Evolutionary conservation across 2,797 vertebrate genomes (phyloP), one percentile per base, ranked within the genome.

Genomic region (Periparus ater): DNA sequence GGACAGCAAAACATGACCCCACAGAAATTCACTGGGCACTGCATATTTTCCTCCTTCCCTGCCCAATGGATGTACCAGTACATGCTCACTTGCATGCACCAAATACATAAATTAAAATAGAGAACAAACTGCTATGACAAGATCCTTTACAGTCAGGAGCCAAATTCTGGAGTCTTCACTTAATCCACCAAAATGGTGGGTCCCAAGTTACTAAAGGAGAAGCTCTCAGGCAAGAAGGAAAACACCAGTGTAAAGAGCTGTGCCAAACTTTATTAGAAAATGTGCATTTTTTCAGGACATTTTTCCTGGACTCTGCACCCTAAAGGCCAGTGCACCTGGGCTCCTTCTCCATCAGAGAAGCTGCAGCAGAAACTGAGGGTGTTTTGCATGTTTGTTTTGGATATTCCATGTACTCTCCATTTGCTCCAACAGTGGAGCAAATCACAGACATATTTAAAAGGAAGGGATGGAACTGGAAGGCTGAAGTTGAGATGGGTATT

Each of bases 361-460:
- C 53, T 83, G 60, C 68, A 89, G 82, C 57, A 95, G 72, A 51
- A 79, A 42, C 45, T 32, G 12, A 5, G 5, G 4, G 16, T 63
- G 20, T 17, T 45, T 76, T 3, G 0, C 3, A 19, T 26, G 18
- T 57, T 61, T 0, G 0, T n/a, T 81, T 78, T 86, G 61, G 45
- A 42, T 70, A 20, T 12, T 38, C 26, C 45, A 30, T 4, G 11
- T 30, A 36, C 84, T 54, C 48, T 40, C 38, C 38, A 40, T 40
- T 40, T 85, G 36, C 17, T 71, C 51, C 71, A 72, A 67, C 17
- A 55, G 47, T 30, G 20, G 20, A 55, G 11, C 17, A 76, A 57
- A 79, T 42, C 55, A 45, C 16, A 23, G 54, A n/a, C 20, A 10
- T 40, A 61, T 58, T 73, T 66, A 0, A 76, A 79, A 82, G 51